These are phyloP conservation scores for Clarias gariepinus DNA, from an alignment of 2,113 vertebrate genomes.

Conservation along the genomic window DNA sequence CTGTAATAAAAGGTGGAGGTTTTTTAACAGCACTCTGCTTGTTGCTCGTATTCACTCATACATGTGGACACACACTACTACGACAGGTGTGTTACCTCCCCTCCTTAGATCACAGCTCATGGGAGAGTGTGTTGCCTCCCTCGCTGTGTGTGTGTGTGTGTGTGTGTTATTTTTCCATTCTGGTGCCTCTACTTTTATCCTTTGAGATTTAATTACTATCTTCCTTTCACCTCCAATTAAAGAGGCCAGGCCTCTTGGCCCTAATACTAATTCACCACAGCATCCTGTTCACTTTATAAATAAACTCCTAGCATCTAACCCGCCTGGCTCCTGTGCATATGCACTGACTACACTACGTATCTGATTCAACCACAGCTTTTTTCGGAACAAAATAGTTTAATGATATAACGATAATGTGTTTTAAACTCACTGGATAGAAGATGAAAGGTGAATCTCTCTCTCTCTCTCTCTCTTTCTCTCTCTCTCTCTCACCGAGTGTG, in stretches of 20 bases:
- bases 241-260: slow-evolving; percentile 64
- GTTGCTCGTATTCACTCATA: slow-evolving; percentile 2
- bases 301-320: slow-evolving; percentile 44
- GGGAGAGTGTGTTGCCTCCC: slow-evolving; percentile 55
- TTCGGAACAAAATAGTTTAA: background rate
- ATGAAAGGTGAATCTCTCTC: background rate
- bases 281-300: slow-evolving; percentile 62
- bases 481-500: background rate
- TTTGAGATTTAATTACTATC: slow-evolving; percentile 75
- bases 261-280: slow-evolving; percentile 63
- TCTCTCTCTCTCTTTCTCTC: background rate
- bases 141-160: slow-evolving; percentile 57
- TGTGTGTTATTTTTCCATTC: slow-evolving; percentile 60
- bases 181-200: slow-evolving; percentile 58
- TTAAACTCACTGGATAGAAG: background rate
- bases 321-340: slow-evolving; percentile 45
- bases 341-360: slow-evolving; percentile 53
- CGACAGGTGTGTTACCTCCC: slow-evolving; percentile 27
- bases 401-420: slow-evolving; percentile 24
- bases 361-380: slow-evolving; percentile 28
- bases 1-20: background rate
- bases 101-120: slow-evolving; percentile 56
- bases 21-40: slow-evolving; percentile 2
- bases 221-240: slow-evolving; percentile 78
- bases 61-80: slow-evolving; percentile 3